Evolutionary conservation across 1,140 invertebrate species (phyloP).

Genomic region (Caenorhabditis inopinata): DNA sequence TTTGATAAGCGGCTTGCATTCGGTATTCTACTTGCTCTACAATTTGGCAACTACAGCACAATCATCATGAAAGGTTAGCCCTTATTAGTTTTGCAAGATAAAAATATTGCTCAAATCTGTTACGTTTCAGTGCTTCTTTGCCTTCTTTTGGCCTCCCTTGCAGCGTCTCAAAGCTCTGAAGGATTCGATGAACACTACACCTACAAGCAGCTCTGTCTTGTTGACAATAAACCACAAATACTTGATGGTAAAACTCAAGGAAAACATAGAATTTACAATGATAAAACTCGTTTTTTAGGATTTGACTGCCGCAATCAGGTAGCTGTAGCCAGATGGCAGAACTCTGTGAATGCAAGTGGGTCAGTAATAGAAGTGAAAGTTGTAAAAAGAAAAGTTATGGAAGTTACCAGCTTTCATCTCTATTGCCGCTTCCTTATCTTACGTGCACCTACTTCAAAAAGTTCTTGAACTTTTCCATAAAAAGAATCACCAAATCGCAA

Average conservation of each 20-base stretch:
- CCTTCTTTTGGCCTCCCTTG: background rate
- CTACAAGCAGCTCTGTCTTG: conserved; percentile 56
- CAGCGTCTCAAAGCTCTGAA: conserved; percentile 16
- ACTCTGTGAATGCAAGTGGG: conserved; percentile 60
- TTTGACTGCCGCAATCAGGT: conserved; percentile 61
- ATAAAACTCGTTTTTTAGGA: conserved; percentile 13
- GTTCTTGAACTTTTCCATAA: too few species aligned
- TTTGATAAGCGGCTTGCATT: conserved; percentile 22
- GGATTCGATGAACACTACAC: conserved; percentile 57
- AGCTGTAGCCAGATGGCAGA: conserved; percentile 59
- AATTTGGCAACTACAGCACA: background rate
- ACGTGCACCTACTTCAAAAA: too few species aligned
- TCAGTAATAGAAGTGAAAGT: background rate
- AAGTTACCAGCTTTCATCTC: background rate
- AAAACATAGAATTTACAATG: background rate
- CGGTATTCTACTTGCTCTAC: conserved; percentile 13
- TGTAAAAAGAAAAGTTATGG: background rate
- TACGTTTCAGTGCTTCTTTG: background rate
- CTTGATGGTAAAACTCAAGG: conserved; percentile 47
- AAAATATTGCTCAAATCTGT: background rate
- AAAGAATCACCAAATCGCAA: too few species aligned
- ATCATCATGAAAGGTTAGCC: conserved; percentile 1
- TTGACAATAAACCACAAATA: conserved; percentile 55
- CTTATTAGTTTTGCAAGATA: background rate
- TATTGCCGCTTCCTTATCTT: too few species aligned